A percentile compares a stretch with the other conserved stretches of the same genome.
Evolutionary conservation across 2,888 invertebrate species (phyloP).

Genomic region (Drosophila maculinotata): DNA sequence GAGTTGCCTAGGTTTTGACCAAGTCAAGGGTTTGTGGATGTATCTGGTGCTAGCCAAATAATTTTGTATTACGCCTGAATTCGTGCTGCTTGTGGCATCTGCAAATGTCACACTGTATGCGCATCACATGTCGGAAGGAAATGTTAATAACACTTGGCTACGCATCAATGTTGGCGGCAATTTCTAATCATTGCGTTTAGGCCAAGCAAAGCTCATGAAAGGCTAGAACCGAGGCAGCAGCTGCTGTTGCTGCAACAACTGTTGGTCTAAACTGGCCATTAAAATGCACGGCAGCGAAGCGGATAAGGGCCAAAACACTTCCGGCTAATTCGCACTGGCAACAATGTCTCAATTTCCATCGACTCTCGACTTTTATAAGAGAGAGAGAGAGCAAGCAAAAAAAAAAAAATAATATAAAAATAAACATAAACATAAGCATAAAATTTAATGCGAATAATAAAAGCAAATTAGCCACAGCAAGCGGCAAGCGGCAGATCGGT

Average conservation of each 20-base stretch:
- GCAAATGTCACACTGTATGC: conserved; percentile 3
- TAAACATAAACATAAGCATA: conserved; percentile 72
- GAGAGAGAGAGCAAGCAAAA: background rate
- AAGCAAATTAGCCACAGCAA: conserved; percentile 76
- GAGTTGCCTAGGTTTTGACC: no score
- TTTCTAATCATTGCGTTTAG: conserved; percentile 57
- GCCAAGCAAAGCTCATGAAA: conserved; percentile 14
- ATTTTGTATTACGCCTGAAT: background rate
- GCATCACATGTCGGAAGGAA: conserved; percentile 34
- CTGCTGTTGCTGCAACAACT: conserved; percentile 36
- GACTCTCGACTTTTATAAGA: conserved; percentile 63
- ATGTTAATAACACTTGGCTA: conserved; percentile 49
- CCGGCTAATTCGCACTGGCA: conserved; percentile 68
- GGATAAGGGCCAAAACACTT: conserved; percentile 56
- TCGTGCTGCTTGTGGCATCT: no score
- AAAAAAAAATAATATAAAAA: conserved; percentile 14
- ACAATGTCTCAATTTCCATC: conserved; percentile 73
- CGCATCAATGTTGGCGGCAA: conserved; percentile 47
- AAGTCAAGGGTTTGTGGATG: no score
- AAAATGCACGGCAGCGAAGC: conserved; percentile 67
- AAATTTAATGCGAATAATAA: conserved; percentile 78
- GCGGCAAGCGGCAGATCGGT: conserved; percentile 8
- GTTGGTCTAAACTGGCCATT: conserved; percentile 64
- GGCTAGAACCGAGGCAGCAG: conserved; percentile 25
- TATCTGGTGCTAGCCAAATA: no score